Conservation (phyloP, 2,113 vertebrate genomes). For the Fulmarus glacialis region DNA sequence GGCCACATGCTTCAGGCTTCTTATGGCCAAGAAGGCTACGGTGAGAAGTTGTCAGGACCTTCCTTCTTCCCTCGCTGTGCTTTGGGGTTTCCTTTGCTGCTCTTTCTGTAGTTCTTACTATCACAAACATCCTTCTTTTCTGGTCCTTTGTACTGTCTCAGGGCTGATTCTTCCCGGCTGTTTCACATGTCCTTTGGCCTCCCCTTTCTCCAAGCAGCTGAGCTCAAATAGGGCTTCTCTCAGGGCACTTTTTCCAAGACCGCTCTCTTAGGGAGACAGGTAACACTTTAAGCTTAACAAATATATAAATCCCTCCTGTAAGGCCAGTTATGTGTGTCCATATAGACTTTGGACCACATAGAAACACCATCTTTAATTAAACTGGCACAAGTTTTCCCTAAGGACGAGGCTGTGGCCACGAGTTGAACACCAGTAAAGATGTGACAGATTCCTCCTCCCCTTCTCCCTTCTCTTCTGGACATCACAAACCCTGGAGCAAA, state of each 20-base stretch:
- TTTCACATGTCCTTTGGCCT: not conserved
- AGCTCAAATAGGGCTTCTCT: not conserved
- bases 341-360: not conserved
- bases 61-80: not conserved
- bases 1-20: not conserved
- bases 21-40: not conserved
- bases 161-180: rapidly evolving
- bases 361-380: not conserved
- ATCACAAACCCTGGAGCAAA: not conserved
- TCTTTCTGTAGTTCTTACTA: not conserved
- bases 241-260: not conserved
- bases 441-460: not conserved
- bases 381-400: not conserved
- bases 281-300: not conserved
- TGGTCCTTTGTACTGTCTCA: not conserved
- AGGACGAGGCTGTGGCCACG: not conserved
- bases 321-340: not conserved
- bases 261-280: not conserved
- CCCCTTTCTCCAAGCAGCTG: not conserved
- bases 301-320: not conserved
- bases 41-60: not conserved
- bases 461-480: not conserved
- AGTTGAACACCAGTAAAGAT: not conserved
- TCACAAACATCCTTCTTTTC: not conserved
- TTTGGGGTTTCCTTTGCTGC: not conserved